Conservation (phyloP, 2,113 vertebrate species). For the Nerophis ophidion region DNA sequence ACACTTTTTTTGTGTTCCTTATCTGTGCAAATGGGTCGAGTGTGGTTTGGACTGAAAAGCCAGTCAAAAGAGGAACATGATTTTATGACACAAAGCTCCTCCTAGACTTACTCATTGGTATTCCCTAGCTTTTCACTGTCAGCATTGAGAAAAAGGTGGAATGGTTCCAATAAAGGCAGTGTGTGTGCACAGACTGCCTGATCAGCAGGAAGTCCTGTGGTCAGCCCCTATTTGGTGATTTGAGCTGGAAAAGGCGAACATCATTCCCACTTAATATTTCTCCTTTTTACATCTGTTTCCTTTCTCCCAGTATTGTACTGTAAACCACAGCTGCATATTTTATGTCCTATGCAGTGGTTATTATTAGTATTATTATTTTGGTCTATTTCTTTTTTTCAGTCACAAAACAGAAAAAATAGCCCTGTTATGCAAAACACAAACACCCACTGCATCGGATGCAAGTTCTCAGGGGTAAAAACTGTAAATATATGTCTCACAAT, state of each 20-base stretch:
- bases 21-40: background rate
- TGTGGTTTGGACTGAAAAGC: background rate
- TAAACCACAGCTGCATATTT: background rate
- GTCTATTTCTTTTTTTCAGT: too few relatives aligned
- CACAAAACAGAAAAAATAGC: too few relatives aligned
- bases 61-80: background rate
- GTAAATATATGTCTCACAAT: background rate
- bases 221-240: conserved; percentile 49
- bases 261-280: conserved; percentile 31
- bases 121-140: conserved; percentile 51
- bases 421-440: too few relatives aligned
- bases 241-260: conserved; percentile 51
- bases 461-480: too few relatives aligned
- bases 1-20: conserved; percentile 11
- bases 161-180: conserved; percentile 40
- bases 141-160: conserved; percentile 48
- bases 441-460: too few relatives aligned
- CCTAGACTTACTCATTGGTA: conserved; percentile 49
- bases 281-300: conserved; percentile 7
- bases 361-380: too few relatives aligned
- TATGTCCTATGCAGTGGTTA: background rate
- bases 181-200: conserved; percentile 44
- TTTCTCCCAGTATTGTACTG: conserved; percentile 5
- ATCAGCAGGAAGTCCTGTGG: conserved; percentile 70
- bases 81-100: background rate